These are phyloP conservation scores for Ptyas mucosa DNA, from an alignment of 2,113 vertebrate genomes.

Conservation along the genomic window DNA sequence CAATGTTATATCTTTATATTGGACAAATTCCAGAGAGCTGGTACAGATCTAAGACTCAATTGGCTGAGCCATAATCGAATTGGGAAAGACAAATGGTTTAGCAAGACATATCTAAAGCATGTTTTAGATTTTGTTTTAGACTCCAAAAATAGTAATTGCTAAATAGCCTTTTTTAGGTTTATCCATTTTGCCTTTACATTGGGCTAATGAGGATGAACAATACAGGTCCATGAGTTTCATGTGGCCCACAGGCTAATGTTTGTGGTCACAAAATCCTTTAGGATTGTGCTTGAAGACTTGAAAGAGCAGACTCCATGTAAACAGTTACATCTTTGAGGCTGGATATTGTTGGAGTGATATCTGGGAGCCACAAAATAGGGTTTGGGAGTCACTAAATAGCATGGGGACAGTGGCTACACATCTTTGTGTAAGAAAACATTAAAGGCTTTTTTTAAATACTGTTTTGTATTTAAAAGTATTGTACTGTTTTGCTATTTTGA, in stretches of 20 bases:
- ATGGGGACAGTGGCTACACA: not conserved
- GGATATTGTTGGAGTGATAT: not conserved
- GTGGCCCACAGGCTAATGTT: not conserved
- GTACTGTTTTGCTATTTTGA: not conserved
- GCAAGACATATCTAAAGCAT: not conserved
- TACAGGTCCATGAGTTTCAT: not conserved
- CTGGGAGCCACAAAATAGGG: not conserved
- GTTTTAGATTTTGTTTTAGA: not conserved
- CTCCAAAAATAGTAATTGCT: not conserved
- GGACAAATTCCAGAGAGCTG: not conserved
- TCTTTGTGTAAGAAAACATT: not conserved
- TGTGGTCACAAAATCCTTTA: not conserved
- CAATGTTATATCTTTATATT: constrained; percentile 31
- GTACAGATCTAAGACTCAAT: constrained; percentile 23
- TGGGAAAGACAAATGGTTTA: not conserved
- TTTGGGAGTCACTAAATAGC: not conserved
- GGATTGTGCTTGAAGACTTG: not conserved
- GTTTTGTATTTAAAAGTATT: not conserved
- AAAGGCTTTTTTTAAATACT: not conserved
- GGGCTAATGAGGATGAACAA: not conserved
- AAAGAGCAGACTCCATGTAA: not conserved
- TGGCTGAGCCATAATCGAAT: not conserved
- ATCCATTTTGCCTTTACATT: not conserved
- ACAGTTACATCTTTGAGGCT: not conserved
- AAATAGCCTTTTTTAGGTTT: not conserved